These are phyloP conservation scores for Xylota sylvarum DNA, from an alignment of 2,888 invertebrate genomes.

Conservation along the genomic window DNA sequence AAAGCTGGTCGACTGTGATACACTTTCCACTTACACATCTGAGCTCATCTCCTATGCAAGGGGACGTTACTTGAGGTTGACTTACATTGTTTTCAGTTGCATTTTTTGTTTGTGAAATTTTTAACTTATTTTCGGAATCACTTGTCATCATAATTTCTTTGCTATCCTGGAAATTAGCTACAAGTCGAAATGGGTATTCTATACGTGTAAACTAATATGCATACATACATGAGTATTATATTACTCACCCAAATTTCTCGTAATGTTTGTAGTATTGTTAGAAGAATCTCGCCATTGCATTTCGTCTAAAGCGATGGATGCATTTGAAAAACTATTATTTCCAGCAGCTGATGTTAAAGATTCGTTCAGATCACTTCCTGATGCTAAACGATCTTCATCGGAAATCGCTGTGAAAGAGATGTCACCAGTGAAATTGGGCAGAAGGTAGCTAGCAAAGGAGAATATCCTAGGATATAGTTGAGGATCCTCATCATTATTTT, in stretches of 20 bases:
- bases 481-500: constrained; percentile 81
- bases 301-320: neutral
- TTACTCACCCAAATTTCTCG: constrained; percentile 35
- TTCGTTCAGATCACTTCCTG: constrained; percentile 77
- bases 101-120: constrained; percentile 81
- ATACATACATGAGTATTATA: too few relatives aligned
- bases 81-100: constrained; percentile 5
- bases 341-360: constrained; percentile 36
- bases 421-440: constrained; percentile 81
- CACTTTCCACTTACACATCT: constrained; percentile 88
- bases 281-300: neutral
- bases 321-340: neutral
- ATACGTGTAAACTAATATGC: neutral
- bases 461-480: constrained; percentile 82
- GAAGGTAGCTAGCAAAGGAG: constrained; percentile 83
- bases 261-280: neutral
- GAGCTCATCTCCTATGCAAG: constrained; percentile 86
- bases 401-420: constrained; percentile 78
- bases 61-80: constrained; percentile 4
- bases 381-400: constrained; percentile 79
- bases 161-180: constrained; percentile 87
- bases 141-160: constrained; percentile 88
- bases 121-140: constrained; percentile 85
- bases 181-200: constrained; percentile 32
- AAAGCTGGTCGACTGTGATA: constrained; percentile 88